Evolutionary conservation across 2,888 invertebrate species (phyloP), one percentile per base, ranked within the genome.

Genomic region (Troglohyphantes excavatus): DNA sequence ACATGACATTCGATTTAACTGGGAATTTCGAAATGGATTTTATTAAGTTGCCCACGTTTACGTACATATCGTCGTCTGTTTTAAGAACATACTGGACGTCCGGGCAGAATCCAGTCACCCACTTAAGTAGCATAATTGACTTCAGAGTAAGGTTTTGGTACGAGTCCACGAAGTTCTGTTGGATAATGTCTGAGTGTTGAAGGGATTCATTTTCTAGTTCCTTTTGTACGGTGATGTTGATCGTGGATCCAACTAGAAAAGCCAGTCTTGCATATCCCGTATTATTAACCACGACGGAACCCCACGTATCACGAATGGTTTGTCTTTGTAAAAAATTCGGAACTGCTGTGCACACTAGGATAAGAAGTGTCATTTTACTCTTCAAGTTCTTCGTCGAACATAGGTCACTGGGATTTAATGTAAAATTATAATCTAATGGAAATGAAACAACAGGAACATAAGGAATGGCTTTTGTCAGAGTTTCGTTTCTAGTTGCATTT

Each of bases 51-150:
- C 95, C 95, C 87, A 97, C 94, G 93, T 97, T 97, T 0, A 97
- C 95, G 93, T 96, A 97, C 94, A 97, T 96, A 92, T 97, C 97
- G 92, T 97, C 97, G 92, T 97, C 97, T 3, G 96, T 96, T 94
- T 97, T 97, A 93, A 97, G 95, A 26, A 97, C 94, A 94, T 95
- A 97, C 9, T 79, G 91, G 11, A 90, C 91, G 19, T 87, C 73
- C 6, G 91, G 90, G 43, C 92, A 92, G 65, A 67, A 90, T 23
- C 83, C 63, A n/a, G 70, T 63, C 1, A 85, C 88, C 92, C 92
- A 92, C 11, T 91, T 83, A 7, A 92, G 61, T 7, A 92, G 75
- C 86, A 91, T 91, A 7, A 92, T 43, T 13, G 90, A 90, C 76
- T 92, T 92, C 46, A 91, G 61, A 11, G 91, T 91, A 11, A 92